phyloP scores from a whole-genome alignment of 2,113 vertebrate genomes.

The Sylvia atricapilla region DNA sequence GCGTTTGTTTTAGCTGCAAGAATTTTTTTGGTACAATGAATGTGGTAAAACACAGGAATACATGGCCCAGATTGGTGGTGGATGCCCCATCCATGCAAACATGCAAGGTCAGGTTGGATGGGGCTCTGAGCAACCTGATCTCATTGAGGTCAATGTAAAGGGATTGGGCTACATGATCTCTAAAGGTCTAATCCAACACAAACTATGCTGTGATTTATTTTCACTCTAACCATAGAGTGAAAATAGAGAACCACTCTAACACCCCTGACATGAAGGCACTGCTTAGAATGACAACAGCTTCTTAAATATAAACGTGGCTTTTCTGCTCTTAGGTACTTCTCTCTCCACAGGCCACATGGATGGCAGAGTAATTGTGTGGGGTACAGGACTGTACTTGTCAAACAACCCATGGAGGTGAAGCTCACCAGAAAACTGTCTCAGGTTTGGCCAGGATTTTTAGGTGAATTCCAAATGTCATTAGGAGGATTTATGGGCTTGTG shows the following conservation, averaged over 20 bases:
- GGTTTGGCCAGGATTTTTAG: neutral
- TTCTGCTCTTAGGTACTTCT: neutral
- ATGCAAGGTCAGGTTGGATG: neutral
- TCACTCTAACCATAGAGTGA: neutral
- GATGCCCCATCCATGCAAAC: neutral
- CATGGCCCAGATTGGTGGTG: neutral
- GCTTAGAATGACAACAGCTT: neutral
- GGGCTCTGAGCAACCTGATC: neutral
- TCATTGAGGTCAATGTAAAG: neutral
- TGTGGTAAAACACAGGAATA: neutral
- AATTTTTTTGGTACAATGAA: neutral
- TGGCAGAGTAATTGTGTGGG: neutral
- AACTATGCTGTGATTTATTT: neutral
- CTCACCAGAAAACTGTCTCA: neutral
- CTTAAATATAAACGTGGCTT: neutral
- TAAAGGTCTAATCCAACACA: neutral
- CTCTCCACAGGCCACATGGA: rapidly evolving
- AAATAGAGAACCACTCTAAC: no score
- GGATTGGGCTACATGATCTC: neutral
- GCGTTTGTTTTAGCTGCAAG: neutral
- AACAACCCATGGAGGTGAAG: neutral
- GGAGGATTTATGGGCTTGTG: neutral
- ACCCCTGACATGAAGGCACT: neutral
- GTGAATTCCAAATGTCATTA: neutral
- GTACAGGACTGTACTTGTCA: neutral